phyloP scores from a whole-genome alignment of 2,888 invertebrate genomes.

The Aleiodes leptofemur region DNA sequence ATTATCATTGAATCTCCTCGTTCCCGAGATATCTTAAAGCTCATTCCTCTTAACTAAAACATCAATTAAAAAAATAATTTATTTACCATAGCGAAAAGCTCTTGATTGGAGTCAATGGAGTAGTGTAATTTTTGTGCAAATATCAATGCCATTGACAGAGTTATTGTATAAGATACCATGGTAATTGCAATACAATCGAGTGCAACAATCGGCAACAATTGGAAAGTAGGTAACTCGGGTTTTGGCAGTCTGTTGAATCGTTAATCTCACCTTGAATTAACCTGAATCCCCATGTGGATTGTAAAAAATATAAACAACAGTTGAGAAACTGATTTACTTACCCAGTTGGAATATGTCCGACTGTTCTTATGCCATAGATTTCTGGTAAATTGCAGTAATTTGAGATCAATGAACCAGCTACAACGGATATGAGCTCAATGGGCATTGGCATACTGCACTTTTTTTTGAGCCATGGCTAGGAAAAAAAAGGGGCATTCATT shows the following conservation, averaged over 20 bases:
- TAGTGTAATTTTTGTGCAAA: constrained; percentile 86
- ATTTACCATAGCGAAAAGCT: constrained; percentile 83
- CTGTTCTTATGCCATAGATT: constrained; percentile 77
- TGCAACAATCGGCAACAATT: constrained; percentile 79
- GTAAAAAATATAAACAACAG: background rate
- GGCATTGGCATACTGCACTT: constrained; percentile 83
- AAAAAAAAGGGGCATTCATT: constrained; percentile 51
- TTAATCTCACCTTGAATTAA: constrained; percentile 62
- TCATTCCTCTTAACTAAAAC: background rate
- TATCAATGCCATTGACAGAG: constrained; percentile 88
- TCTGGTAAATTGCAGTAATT: constrained; percentile 77
- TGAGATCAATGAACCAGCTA: constrained; percentile 82
- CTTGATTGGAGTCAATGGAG: constrained; percentile 86
- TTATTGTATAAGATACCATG: constrained; percentile 86
- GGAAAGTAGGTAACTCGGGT: constrained; percentile 80
- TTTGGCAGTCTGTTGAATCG: constrained; percentile 80
- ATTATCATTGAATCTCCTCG: too few relatives aligned
- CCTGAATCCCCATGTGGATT: constrained; percentile 38
- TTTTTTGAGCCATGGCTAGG: constrained; percentile 79
- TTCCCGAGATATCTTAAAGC: too few relatives aligned
- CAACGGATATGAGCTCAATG: constrained; percentile 84
- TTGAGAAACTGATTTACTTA: constrained; percentile 65
- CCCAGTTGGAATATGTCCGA: constrained; percentile 84
- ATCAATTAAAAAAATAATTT: constrained; percentile 33
- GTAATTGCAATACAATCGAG: constrained; percentile 83